A percentile compares a stretch with the other conserved stretches of the same genome.
These are phyloP conservation scores for Leptopilina drosophilae DNA, from an alignment of 2,888 invertebrate genomes.

Conservation along the genomic window DNA sequence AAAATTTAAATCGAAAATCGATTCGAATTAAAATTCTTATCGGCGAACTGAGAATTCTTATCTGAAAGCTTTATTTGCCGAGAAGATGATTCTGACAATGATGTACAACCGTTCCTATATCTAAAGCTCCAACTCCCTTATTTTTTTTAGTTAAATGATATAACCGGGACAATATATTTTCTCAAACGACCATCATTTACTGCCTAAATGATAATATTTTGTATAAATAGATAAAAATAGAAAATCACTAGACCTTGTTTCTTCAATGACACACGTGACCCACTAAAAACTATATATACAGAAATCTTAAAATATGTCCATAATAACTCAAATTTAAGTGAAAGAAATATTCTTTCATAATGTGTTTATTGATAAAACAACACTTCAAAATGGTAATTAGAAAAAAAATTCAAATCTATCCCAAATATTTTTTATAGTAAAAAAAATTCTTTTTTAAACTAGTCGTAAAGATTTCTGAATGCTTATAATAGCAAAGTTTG, in stretches of 20 bases:
- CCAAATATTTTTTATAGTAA: too few species aligned
- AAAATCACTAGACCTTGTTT: conserved; percentile 21
- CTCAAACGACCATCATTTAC: background rate
- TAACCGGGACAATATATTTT: conserved; percentile 7
- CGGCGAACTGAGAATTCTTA: background rate
- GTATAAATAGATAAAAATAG: conserved; percentile 28
- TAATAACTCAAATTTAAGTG: background rate
- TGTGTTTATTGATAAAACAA: too few species aligned
- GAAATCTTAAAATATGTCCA: background rate
- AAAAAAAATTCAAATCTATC: too few species aligned
- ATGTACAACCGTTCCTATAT: conserved; percentile 26
- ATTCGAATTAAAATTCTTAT: conserved; percentile 3
- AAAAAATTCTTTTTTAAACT: too few species aligned
- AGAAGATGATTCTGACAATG: conserved; percentile 24
- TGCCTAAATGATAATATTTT: background rate
- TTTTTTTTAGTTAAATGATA: conserved; percentile 7
- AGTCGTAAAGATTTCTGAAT: too few species aligned
- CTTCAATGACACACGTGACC: background rate
- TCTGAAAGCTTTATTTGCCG: conserved; percentile 21
- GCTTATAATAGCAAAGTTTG: too few species aligned
- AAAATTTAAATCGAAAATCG: conserved; percentile 5
- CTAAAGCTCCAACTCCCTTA: conserved; percentile 7
- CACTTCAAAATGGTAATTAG: too few species aligned
- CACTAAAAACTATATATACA: background rate
- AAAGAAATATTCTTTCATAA: too few species aligned